These are phyloP conservation scores for Seira musarum DNA, from an alignment of 2,888 invertebrate species.

Conservation along the genomic window DNA sequence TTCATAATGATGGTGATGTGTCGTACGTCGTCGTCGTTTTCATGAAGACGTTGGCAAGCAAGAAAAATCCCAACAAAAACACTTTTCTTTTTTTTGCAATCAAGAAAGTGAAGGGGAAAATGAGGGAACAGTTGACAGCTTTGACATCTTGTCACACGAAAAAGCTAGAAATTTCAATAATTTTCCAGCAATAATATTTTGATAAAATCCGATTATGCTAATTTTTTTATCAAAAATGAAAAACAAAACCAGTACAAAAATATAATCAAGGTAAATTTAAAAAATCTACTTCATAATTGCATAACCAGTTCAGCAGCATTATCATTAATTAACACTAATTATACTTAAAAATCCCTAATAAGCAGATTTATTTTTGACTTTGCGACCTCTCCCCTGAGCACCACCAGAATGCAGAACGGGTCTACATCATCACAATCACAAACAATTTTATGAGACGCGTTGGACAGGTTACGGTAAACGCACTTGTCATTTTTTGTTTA, in stretches of 20 bases:
- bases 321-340: too few relatives aligned
- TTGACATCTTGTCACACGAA: constrained; percentile 16
- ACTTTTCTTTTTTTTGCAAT: background rate
- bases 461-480: constrained; percentile 63
- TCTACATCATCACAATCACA: constrained; percentile 54
- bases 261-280: constrained; percentile 15
- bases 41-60: constrained; percentile 12
- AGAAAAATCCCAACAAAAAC: constrained; percentile 4
- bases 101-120: background rate
- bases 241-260: too few relatives aligned
- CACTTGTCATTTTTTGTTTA: constrained; percentile 1
- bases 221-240: too few relatives aligned
- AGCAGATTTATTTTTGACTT: too few relatives aligned
- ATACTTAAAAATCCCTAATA: too few relatives aligned
- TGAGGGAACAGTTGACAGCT: constrained; percentile 7
- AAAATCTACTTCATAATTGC: too few relatives aligned
- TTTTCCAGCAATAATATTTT: constrained; percentile 11
- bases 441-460: constrained; percentile 47
- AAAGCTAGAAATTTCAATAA: background rate
- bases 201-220: constrained; percentile 16
- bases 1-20: constrained; percentile 39
- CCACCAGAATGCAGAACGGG: constrained; percentile 64
- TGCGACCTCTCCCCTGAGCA: background rate
- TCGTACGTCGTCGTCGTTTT: too few relatives aligned
- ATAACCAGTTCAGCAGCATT: too few relatives aligned